Evolutionary conservation across 2,797 vertebrate genomes (phyloP), one percentile per base, ranked within the genome.

Genomic region (Cyclura pinguis): DNA sequence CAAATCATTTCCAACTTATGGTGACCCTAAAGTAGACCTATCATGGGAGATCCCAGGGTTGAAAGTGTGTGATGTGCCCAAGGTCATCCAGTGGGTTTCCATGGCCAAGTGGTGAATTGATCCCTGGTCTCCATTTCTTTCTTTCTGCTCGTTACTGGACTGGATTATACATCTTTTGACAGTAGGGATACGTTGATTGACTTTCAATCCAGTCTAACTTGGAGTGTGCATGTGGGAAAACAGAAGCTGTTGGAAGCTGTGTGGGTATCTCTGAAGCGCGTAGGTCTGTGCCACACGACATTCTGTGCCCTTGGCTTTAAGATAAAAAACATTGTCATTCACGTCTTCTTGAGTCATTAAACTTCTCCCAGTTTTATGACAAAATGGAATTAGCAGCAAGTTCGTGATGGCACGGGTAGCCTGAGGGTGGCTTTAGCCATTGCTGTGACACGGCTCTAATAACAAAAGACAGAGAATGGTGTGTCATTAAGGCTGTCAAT

Each of bases 311-410:
- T 83, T 92, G 89, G 89, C 92, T 95, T 84, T 95, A 93, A 95
- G 57, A 95, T 93, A 93, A 95, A 94, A 95, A 94, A 87, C 92
- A 95, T 95, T 93, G 91, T 93, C 84, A 91, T 95, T 87, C 92
- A 92, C 78, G 80, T 91, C 84, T 91, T 92, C 93, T 93, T 89
- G 95, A 95, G 95, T 93, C 95, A 96, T 95, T 96, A 95, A 93
- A 96, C 96, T 94, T 96, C 84, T 95, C 93, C 92, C 81, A 87
- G 88, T 94, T 93, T 95, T 92, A 95, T 95, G 95, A 95, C 93
- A 95, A 95, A 96, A 95, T 93, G 87, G 92, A 96, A 96, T 96
- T 96, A 95, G 55, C 93, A 94, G 91, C 87, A 95, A 94, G n/a
- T 91, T 93, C 87, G 57, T 85, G 85, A 89, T 93, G 73, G 76